These are phyloP conservation scores for Etheostoma cragini DNA, from an alignment of 2,113 vertebrate genomes.

Conservation along the genomic window DNA sequence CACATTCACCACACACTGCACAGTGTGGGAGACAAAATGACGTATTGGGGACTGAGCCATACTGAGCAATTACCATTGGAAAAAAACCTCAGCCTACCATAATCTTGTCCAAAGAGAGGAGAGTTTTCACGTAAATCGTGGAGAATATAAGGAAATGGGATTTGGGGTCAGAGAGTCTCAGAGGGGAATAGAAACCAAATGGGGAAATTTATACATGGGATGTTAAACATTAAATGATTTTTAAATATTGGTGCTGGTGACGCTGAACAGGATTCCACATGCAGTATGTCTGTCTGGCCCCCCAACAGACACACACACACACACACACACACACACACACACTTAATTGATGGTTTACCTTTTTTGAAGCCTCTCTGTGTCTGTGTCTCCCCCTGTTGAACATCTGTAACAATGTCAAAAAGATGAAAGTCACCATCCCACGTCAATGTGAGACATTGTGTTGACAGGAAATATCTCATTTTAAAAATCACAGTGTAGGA, in stretches of 20 bases:
- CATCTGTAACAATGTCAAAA: slow-evolving; percentile 74
- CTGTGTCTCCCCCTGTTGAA: slow-evolving; percentile 80
- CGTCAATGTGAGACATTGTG: neutral
- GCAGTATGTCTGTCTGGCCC: neutral
- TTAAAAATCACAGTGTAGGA: neutral
- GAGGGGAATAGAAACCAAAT: slow-evolving; percentile 36
- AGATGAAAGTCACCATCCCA: slow-evolving; percentile 39
- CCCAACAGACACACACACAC: neutral
- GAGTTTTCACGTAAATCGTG: slow-evolving; percentile 75
- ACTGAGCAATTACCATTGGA: slow-evolving; percentile 80
- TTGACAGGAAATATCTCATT: slow-evolving; percentile 44
- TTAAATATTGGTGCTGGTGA: slow-evolving; percentile 47
- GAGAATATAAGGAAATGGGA: slow-evolving; percentile 56
- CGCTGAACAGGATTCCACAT: slow-evolving; percentile 49
- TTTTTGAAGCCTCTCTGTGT: slow-evolving; percentile 78
- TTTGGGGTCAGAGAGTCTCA: slow-evolving; percentile 47
- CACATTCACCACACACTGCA: slow-evolving; percentile 60
- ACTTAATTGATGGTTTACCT: slow-evolving; percentile 70
- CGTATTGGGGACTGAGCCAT: slow-evolving; percentile 73
- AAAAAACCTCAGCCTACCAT: slow-evolving; percentile 69
- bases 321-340: slow-evolving; percentile 1
- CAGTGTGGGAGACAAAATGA: slow-evolving; percentile 73
- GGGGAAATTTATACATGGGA: slow-evolving; percentile 38
- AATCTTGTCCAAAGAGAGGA: slow-evolving; percentile 65
- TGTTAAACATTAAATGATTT: slow-evolving; percentile 55